phyloP scores from a whole-genome alignment of 2,113 vertebrate species.

The Lutjanus erythropterus region DNA sequence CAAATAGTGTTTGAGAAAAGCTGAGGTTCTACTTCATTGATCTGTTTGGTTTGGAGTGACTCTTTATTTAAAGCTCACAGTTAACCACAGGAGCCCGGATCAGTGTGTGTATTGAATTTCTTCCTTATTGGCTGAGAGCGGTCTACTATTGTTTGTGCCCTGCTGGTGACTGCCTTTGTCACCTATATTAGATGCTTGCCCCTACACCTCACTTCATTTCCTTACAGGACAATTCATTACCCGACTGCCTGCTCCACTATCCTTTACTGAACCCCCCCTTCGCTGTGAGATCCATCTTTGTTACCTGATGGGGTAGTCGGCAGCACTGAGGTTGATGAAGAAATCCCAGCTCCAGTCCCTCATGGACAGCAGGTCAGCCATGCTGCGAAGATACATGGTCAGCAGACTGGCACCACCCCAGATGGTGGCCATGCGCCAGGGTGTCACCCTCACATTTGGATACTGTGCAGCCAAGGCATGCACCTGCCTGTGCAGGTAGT shows the following conservation, averaged over 20 bases:
- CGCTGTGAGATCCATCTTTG: neutral
- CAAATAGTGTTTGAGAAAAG: conserved; percentile 53
- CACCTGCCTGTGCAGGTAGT: conserved; percentile 95
- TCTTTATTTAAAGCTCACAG: conserved; percentile 76
- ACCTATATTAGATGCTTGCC: conserved; percentile 13
- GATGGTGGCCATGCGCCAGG: conserved; percentile 98
- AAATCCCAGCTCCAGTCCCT: conserved; percentile 98
- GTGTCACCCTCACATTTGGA: conserved; percentile 92
- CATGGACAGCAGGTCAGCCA: conserved; percentile 96
- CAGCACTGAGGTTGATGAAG: conserved; percentile 99
- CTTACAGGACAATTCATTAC: conserved; percentile 7
- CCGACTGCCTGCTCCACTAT: too few relatives aligned
- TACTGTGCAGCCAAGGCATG: conserved; percentile 89
- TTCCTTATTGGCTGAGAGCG: conserved; percentile 40
- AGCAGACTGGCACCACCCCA: conserved; percentile 98
- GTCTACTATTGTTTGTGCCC: conserved; percentile 32
- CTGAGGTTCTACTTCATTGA: conserved; percentile 68
- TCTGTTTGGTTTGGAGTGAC: conserved; percentile 74
- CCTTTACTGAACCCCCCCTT: neutral
- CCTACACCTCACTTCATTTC: conserved; percentile 17
- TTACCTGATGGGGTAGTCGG: conserved; percentile 98
- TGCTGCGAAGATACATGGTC: conserved; percentile 95
- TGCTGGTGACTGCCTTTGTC: conserved; percentile 14
- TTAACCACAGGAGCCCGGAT: conserved; percentile 63
- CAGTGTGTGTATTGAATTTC: conserved; percentile 62